Evolutionary conservation across 2,797 vertebrate species (phyloP).

Genomic region (Notamacropus eugenii): DNA sequence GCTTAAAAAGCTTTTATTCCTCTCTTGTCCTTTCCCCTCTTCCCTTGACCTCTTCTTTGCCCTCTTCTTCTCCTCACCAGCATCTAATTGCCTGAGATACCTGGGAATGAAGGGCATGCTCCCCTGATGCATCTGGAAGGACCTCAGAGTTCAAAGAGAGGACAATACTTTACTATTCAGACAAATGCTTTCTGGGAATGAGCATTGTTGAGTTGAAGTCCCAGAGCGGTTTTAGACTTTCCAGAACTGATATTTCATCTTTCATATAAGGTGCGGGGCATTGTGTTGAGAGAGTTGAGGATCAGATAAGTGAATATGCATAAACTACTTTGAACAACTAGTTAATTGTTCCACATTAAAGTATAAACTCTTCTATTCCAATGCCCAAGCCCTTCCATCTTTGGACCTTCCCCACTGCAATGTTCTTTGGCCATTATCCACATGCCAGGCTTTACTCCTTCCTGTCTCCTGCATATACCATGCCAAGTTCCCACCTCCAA

Average conservation of each 20-base stretch:
- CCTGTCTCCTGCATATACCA: neutral
- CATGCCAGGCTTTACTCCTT: neutral
- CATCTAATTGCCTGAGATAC: accelerated
- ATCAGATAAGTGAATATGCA: neutral
- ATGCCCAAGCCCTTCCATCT: neutral
- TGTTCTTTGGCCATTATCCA: neutral
- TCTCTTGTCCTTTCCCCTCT: neutral
- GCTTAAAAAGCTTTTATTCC: neutral
- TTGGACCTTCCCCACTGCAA: neutral
- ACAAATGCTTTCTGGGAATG: neutral
- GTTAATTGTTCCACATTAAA: neutral
- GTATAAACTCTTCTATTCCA: neutral
- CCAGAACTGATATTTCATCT: neutral
- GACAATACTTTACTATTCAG: accelerated
- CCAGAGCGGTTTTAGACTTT: accelerated
- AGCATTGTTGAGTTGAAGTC: accelerated
- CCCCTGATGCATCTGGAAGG: neutral
- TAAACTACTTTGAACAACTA: neutral
- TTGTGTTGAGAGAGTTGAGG: neutral
- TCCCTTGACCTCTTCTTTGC: neutral
- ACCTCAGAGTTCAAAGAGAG: accelerated
- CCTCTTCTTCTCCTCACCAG: neutral
- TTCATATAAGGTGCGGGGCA: neutral
- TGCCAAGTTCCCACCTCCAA: neutral
- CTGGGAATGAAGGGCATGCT: neutral